Conservation (phyloP, 2,797 vertebrate genomes). For the Limnodromus scolopaceus region DNA sequence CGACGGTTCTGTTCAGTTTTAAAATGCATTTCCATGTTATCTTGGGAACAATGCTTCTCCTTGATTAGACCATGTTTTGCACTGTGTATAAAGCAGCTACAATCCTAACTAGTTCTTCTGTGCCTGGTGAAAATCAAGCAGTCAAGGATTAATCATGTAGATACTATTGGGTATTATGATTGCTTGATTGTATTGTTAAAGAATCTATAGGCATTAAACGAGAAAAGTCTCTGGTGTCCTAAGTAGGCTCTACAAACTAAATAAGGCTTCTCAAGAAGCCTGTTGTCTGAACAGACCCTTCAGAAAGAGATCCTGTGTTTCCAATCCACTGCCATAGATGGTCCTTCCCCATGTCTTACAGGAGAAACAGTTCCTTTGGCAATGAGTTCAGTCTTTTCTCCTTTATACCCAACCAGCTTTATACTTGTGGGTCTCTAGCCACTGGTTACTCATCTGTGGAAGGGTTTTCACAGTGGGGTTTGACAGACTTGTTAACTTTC, state of each 20-base stretch:
- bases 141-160: neutral
- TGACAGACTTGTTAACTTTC: slow-evolving; percentile 13
- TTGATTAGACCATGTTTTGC: neutral
- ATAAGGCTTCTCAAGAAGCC: neutral
- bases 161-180: neutral
- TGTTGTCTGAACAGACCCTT: neutral
- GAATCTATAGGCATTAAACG: neutral
- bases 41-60: neutral
- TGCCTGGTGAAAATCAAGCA: neutral
- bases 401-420: neutral
- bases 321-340: neutral
- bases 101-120: neutral
- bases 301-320: neutral
- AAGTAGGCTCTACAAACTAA: neutral
- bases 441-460: neutral
- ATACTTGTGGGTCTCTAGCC: neutral
- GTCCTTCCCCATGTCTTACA: neutral
- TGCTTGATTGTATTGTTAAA: neutral
- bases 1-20: neutral
- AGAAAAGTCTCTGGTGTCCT: neutral
- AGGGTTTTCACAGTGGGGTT: neutral
- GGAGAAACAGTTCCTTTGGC: slow-evolving; percentile 36
- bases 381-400: slow-evolving; percentile 30
- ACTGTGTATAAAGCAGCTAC: neutral
- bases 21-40: neutral